These are phyloP conservation scores for Eleginops maclovinus DNA, from an alignment of 2,113 vertebrate species.

Conservation along the genomic window DNA sequence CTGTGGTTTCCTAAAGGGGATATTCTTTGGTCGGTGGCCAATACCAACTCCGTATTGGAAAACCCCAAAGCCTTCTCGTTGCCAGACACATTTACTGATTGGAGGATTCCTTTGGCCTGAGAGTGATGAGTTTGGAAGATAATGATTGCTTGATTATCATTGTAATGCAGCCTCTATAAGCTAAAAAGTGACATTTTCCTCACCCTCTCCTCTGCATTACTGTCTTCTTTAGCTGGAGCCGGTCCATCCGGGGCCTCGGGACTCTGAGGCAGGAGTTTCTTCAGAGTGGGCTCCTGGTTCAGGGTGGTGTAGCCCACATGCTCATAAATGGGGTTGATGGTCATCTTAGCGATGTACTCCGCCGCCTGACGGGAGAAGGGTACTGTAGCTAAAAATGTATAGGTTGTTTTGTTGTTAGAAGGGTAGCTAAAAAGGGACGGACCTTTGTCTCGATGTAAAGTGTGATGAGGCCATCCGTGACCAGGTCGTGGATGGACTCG, in stretches of 20 bases:
- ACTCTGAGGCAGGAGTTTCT: constrained; percentile 89
- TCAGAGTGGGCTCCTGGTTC: constrained; percentile 94
- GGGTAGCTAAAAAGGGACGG: no score
- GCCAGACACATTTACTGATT: constrained; percentile 18
- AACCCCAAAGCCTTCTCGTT: not conserved
- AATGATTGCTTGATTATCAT: not conserved
- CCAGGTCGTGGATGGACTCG: constrained; percentile 96
- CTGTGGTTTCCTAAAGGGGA: not conserved
- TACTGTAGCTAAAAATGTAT: no score
- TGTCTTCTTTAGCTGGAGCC: constrained; percentile 87
- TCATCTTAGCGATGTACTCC: constrained; percentile 99
- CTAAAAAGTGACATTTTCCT: constrained; percentile 61
- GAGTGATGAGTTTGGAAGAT: constrained; percentile 1
- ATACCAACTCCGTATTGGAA: not conserved
- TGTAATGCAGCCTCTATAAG: not conserved
- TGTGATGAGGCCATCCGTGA: constrained; percentile 98
- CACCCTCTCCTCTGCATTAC: constrained; percentile 92
- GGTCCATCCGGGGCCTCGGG: constrained; percentile 89
- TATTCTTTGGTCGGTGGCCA: not conserved
- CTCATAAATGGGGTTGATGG: constrained; percentile 98
- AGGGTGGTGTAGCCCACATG: constrained; percentile 94
- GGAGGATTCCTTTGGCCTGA: not conserved
- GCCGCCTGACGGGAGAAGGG: constrained; percentile 82
- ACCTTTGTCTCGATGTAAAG: constrained; percentile 97
- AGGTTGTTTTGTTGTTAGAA: no score